Evolutionary conservation across 2,113 vertebrate species (phyloP), one percentile per base, ranked within the genome.

Genomic region (Isichthys henryi): DNA sequence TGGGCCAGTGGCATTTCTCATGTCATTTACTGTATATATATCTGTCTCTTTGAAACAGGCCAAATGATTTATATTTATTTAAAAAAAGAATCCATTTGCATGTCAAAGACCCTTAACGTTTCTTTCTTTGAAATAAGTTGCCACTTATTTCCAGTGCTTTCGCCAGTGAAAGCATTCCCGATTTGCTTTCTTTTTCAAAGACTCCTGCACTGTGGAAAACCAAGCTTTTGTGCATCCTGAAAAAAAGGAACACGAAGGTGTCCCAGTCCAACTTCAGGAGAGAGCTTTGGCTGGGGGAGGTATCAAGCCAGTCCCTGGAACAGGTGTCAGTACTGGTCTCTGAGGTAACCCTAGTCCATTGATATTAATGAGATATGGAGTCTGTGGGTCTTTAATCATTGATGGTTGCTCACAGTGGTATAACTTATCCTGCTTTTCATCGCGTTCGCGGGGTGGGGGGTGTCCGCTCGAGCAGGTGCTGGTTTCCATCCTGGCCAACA

Each of bases 71-170:
- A 13, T 23, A 11, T 84, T 84, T 48, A 23, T 46, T 23, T 0
- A n/a, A 84, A 83, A 46, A 84, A 46, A 10, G 46, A 86, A 50
- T 2, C 23, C 49, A 19, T 52, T 31, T 52, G 45, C 49, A n/a
- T 53, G 15, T 50, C 90, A 91, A 53, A 90, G 88, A n/a, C 83
- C 92, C 93, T 93, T 93, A 84, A 94, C 86, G 53, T 84, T 21
- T 88, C 90, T 90, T 53, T 90, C 70, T 92, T 92, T 92, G 94
- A 94, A 96, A 96, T 96, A 96, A 96, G 95, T 95, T 90, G 31
- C 88, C 93, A 90, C 93, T 96, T 97, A 95, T 95, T 96, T 94
- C 95, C 93, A 19, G 92, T 93, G 93, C 96, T 96, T 96, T 96
- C 95, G 91, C 91, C 43, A 90, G 92, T 95, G 95, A 96, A 96